Evolutionary conservation across 2,113 vertebrate species (phyloP).

Genomic region (Heterocephalus glaber): DNA sequence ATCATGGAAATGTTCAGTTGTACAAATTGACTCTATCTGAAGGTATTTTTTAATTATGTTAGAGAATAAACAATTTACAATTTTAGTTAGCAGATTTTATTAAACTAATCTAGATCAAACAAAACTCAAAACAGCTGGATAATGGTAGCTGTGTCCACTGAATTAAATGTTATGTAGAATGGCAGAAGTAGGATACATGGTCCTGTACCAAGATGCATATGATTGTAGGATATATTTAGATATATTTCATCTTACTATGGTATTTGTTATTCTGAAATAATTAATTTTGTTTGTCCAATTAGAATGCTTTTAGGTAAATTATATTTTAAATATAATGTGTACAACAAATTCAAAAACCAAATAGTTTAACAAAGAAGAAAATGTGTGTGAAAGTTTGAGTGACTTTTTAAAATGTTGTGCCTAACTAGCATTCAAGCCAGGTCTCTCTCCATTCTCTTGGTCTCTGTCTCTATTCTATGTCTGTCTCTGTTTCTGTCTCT

Average conservation of each 20-base stretch:
- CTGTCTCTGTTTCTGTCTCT: neutral
- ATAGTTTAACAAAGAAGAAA: neutral
- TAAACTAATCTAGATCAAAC: neutral
- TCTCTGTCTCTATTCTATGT: neutral
- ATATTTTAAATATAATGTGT: neutral
- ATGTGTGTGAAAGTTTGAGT: neutral
- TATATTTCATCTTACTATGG: neutral
- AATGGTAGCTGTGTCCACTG: neutral
- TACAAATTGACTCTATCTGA: neutral
- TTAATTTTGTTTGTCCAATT: neutral
- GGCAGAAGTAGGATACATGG: neutral
- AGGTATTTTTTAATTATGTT: neutral
- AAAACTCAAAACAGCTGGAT: neutral
- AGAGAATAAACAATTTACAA: neutral
- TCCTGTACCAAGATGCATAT: neutral
- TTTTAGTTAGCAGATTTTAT: neutral
- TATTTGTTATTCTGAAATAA: slow-evolving; percentile 25
- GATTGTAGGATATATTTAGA: neutral
- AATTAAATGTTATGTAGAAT: neutral
- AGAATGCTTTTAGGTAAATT: neutral
- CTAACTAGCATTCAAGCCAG: too few relatives aligned
- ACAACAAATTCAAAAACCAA: neutral
- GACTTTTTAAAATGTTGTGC: neutral
- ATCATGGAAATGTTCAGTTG: neutral
- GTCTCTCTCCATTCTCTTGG: neutral